Evolutionary conservation across 2,888 invertebrate genomes (phyloP), one percentile per base, ranked within the genome.

Genomic region (Eupithecia exiguata): DNA sequence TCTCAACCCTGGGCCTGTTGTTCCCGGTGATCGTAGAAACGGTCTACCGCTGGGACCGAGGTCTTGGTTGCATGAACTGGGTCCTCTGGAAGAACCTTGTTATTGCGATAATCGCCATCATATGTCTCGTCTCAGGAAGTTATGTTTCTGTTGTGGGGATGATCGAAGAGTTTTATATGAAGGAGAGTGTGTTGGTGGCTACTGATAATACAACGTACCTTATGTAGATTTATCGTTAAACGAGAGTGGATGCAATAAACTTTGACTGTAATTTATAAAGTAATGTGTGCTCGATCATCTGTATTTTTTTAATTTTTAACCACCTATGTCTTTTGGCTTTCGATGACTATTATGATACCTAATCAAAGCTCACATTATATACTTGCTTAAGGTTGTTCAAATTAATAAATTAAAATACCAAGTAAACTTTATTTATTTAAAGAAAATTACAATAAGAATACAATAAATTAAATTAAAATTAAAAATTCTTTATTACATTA

Each of bases 1-100:
- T 96, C 84, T 96, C 97, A 0, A 95, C 96, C 6, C 94, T 96
- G 69, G 98, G 98, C 0, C 95, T 97, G 30, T 92, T 96, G 68
- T 95, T 97, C 40, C 97, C 97, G 18, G 96, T 97, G 0, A 88
- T 96, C 0, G 95, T 97, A 0, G 97, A 98, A 81, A 96, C 96
- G 0, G 95, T 97, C 0, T 95, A 96, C 79, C 93, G 95, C 73
- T 97, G 96, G 96, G 96, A 97, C 12, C 91, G 94, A 18, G 95
- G 95, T 65, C 92, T 96, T 4, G 97, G 97, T 0, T 86, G 83
- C 25, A 94, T 93, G 75, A 95, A 96, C 69, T 97, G 97, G 95
- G 93, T 95, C 18, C 85, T 97, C 0, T 92, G 95, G 82, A 97
- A 97, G 87, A 96, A 97, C 80, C 81, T 95, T 0, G 16, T 95